Percentiles rank a stretch among this genome's conserved stretches.
Evolutionary conservation across 2,113 vertebrate species (phyloP).

Genomic region (Bufo gargarizans): DNA sequence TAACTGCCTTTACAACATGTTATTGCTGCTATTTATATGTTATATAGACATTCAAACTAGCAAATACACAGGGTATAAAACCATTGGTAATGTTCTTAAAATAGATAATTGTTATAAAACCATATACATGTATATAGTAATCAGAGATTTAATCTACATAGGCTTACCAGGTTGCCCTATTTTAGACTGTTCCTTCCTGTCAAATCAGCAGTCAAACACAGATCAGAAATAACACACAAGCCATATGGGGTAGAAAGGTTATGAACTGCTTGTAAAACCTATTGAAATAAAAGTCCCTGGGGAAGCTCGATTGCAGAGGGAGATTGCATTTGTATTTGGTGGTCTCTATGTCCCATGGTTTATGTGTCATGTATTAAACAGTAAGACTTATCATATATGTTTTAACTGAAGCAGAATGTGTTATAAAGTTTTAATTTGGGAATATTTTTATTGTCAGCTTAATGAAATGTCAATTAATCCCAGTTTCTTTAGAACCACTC

Average conservation of each 20-base stretch:
- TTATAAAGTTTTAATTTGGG: background rate
- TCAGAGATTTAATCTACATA: conserved; percentile 16
- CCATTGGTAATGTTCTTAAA: background rate
- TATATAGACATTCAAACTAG: background rate
- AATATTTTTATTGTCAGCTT: background rate
- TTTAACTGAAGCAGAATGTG: background rate
- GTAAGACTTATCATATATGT: background rate
- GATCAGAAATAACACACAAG: conserved; percentile 60
- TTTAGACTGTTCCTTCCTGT: conserved; percentile 35
- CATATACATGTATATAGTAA: background rate
- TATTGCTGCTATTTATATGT: background rate
- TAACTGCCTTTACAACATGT: background rate
- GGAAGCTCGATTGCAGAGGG: conserved; percentile 57
- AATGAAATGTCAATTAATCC: no score
- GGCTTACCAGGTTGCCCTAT: conserved; percentile 17
- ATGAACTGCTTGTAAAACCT: conserved; percentile 73
- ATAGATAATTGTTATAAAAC: background rate
- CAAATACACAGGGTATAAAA: background rate
- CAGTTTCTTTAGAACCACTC: no score
- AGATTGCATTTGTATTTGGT: conserved; percentile 57
- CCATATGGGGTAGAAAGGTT: conserved; percentile 80
- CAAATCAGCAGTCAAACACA: conserved; percentile 18
- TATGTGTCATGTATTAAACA: background rate
- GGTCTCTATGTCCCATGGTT: background rate
- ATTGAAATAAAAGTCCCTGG: conserved; percentile 72